phyloP scores from a whole-genome alignment of 2,113 vertebrate genomes.

The Peucedramus taeniatus region DNA sequence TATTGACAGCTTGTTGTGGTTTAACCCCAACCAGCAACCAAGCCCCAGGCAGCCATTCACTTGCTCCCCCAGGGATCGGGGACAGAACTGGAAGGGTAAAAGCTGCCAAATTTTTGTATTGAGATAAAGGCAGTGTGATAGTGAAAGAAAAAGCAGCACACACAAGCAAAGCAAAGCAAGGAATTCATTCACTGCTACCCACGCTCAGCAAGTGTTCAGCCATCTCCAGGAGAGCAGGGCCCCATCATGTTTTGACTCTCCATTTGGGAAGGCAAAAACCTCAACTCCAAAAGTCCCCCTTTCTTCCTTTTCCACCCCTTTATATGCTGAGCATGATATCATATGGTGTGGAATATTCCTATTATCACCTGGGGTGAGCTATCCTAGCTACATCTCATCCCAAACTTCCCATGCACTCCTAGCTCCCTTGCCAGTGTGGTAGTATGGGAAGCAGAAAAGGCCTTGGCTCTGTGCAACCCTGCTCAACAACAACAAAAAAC shows the following conservation, averaged over 20 bases:
- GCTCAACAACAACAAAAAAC: not conserved
- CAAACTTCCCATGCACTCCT: not conserved
- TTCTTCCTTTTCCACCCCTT: not conserved
- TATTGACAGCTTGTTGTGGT: not conserved
- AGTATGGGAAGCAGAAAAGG: not conserved
- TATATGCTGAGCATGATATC: not conserved
- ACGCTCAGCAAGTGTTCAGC: not conserved
- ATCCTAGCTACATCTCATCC: not conserved
- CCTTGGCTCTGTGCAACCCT: not conserved
- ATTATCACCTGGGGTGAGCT: not conserved
- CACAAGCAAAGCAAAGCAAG: not conserved
- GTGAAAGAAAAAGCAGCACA: not conserved
- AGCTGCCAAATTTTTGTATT: not conserved
- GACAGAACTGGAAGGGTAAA: not conserved
- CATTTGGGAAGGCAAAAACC: not conserved
- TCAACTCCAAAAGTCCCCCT: not conserved
- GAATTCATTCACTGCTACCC: not conserved
- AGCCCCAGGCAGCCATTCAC: not conserved
- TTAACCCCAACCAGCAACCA: not conserved
- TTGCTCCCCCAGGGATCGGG: rapidly evolving
- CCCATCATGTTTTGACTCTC: not conserved
- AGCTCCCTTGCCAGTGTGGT: not conserved
- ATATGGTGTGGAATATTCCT: not conserved
- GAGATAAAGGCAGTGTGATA: not conserved
- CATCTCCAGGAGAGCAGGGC: not conserved